Evolutionary conservation across 2,113 vertebrate genomes (phyloP), one percentile per base, ranked within the genome.

Genomic region (Tragelaphus scriptus): DNA sequence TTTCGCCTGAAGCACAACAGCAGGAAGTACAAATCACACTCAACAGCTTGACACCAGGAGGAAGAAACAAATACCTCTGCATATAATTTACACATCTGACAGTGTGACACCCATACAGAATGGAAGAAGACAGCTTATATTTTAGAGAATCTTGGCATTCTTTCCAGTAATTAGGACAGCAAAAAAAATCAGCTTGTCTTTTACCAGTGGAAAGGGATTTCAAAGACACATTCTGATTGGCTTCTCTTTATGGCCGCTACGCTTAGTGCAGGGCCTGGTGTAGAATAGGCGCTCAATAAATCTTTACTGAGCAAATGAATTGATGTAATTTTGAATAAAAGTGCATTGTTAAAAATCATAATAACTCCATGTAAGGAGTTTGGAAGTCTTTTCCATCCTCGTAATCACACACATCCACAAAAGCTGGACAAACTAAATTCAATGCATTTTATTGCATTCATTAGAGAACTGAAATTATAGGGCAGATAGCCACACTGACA

Each of bases 21-120:
- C 56, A 97, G 95, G 88, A 97, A 96, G 84, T 80, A n/a, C 51
- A 97, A 94, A 92, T 95, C 90, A 93, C 85, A 81, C 65, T 97
- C 51, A 82, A 91, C 56, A 95, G 49, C 68, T 56, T 93, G 92
- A 98, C 85, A 96, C 82, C 63, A 84, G 47, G 36, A 94, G 90
- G 26, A 88, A 71, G 85, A 94, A 94, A 75, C 56, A 88, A 71
- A 95, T 91, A 84, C 77, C 84, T 91, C 61, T 80, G 79, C 47
- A 58, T 3, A 51, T 93, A 91, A 95, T 95, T 98, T 92, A 80
- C 71, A 93, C 85, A 86, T 94, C 77, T 92, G 88, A 95, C 55
- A 93, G 51, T 51, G 28, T 63, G 44, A 58, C 88, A 84, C 59
- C 44, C 36, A 71, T n/a, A 14, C 10, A 85, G 32, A 95, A 55